These are phyloP conservation scores for Ellobius talpinus DNA, from an alignment of 2,113 vertebrate genomes.

Conservation along the genomic window DNA sequence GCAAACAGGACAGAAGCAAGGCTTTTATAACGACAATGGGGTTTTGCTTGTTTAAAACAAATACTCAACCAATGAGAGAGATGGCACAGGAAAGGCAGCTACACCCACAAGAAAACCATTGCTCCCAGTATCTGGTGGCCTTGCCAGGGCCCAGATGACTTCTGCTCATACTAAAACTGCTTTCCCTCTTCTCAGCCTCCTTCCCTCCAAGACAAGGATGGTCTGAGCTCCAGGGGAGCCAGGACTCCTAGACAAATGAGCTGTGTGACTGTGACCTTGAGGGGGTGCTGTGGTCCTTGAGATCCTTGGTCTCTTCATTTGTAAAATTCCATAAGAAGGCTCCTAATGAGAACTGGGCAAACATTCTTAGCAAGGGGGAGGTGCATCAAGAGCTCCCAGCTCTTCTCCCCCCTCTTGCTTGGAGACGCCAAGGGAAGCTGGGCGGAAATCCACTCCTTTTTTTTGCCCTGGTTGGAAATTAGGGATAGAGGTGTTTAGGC, in stretches of 20 bases:
- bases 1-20: background rate
- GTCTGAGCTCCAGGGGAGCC: background rate
- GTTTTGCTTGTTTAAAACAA: background rate
- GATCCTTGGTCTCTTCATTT: background rate
- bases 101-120: background rate
- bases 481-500: background rate
- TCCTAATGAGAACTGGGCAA: background rate
- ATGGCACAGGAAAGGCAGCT: background rate
- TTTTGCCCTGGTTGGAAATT: background rate
- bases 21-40: background rate
- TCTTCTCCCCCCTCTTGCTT: background rate
- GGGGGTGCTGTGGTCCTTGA: background rate
- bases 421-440: background rate
- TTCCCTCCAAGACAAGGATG: background rate
- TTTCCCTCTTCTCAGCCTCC: background rate
- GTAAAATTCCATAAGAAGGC: background rate
- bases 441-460: background rate
- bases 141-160: background rate
- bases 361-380: background rate
- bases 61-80: background rate
- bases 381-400: fast-evolving
- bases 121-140: background rate
- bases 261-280: background rate
- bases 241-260: background rate
- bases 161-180: background rate